phyloP scores from a whole-genome alignment of 2,113 vertebrate species.

The Hyaena hyaena region DNA sequence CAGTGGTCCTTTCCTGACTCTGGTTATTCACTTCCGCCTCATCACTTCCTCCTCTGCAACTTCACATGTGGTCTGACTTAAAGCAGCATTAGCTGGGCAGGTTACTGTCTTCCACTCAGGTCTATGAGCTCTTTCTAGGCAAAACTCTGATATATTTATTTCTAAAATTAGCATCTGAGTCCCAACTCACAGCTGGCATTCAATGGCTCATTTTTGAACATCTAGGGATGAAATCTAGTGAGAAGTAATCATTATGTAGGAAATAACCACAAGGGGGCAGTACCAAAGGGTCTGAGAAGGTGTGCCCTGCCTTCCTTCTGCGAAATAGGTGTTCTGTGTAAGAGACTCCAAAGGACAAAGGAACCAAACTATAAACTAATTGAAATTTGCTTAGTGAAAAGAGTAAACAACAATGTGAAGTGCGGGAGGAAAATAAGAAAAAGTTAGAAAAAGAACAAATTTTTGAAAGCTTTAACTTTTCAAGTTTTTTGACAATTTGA shows the following conservation, averaged over 20 bases:
- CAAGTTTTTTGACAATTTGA: not conserved
- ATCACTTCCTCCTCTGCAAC: not conserved
- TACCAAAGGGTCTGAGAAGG: not conserved
- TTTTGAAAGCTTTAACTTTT: not conserved
- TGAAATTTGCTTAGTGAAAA: not conserved
- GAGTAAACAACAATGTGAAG: not conserved
- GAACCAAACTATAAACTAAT: not conserved
- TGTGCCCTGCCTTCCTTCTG: not conserved
- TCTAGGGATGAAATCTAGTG: not conserved
- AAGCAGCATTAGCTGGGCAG: not conserved
- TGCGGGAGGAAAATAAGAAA: not conserved
- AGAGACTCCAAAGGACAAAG: not conserved
- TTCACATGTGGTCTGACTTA: not conserved
- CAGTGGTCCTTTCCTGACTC: not conserved
- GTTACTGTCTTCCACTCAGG: not conserved
- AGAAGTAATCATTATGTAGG: not conserved
- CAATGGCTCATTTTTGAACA: not conserved
- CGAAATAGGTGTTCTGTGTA: not conserved
- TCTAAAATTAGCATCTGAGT: not conserved
- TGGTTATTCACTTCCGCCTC: not conserved
- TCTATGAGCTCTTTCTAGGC: not conserved
- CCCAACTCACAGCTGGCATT: not conserved
- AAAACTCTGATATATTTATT: not conserved
- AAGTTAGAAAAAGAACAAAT: not conserved
- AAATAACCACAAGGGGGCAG: slow-evolving; percentile 68